Evolutionary conservation across 2,888 invertebrate species (phyloP), one percentile per base, ranked within the genome.

Genomic region (Dynastes tityus): DNA sequence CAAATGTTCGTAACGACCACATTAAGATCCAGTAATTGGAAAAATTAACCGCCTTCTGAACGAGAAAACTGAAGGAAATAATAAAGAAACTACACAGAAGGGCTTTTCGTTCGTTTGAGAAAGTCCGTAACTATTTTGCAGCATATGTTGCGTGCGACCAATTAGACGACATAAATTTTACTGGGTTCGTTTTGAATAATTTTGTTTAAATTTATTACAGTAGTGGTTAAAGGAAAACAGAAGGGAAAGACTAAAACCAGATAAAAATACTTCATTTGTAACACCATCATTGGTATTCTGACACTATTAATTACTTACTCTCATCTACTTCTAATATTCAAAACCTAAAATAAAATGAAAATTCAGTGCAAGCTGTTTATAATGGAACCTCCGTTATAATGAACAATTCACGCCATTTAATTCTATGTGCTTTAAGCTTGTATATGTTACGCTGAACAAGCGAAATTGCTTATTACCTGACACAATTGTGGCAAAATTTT

Each of bases 1-100:
- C 86, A 84, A 86, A 84, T 86, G 86, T 85, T 85, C 80, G 82
- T 86, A 85, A 86, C 84, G 85, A 84, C 85, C 82, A 81, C 83
- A 84, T 84, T 84, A 83, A 82, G 83, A 84, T 83, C 82, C 83
- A 83, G 84, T 85, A 85, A 85, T 85, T 85, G 85, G 84, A 85
- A 85, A 85, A 85, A 85, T 83, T 82, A 83, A 83, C 83, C 82
- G 80, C 82, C 83, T 83, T 82, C 81, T 78, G 82, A 83, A 81
- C 80, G 80, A 82, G 81, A 81, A 76, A 81, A 76, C 79, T 55
- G 78, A 79, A 80, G 81, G 80, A 83, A 83, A 83, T 83, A 82
- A 84, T 83, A 83, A 81, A 67, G 65, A 40, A 68, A 16, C 51
- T 51, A 51, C 16, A 51, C 49, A 40, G 79, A 80, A 29, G 80